These are phyloP conservation scores for Eilema depressum DNA, from an alignment of 2,888 invertebrate genomes.

Conservation along the genomic window DNA sequence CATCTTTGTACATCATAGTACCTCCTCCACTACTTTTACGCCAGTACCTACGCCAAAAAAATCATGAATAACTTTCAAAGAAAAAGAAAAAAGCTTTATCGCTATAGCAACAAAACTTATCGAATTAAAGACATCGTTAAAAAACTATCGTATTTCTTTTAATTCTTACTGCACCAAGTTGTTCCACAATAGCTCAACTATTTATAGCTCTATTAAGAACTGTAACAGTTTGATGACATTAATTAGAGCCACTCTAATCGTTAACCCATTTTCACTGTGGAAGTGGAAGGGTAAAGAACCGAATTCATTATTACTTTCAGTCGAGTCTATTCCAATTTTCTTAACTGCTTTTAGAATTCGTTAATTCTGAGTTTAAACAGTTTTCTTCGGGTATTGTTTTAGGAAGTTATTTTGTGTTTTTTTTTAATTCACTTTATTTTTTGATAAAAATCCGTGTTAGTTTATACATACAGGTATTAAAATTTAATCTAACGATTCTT, in stretches of 20 bases:
- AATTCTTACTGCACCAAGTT: conserved; percentile 47
- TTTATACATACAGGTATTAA: not conserved
- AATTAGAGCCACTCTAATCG: conserved; percentile 74
- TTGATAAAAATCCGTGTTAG: not conserved
- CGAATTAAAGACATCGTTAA: not conserved
- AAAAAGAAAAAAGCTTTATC: too few relatives aligned
- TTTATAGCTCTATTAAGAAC: conserved; percentile 63
- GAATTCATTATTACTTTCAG: conserved; percentile 50
- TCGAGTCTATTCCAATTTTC: conserved; percentile 39
- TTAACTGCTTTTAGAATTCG: conserved; percentile 33
- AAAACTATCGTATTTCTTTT: not conserved
- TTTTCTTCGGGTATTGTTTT: conserved; percentile 19
- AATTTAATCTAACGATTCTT: too few relatives aligned
- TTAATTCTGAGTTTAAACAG: conserved; percentile 23
- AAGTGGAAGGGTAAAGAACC: conserved; percentile 52
- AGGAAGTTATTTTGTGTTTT: conserved; percentile 15
- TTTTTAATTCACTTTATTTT: conserved; percentile 13
- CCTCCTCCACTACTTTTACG: too few relatives aligned
- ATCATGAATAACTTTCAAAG: too few relatives aligned
- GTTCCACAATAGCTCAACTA: conserved; percentile 63
- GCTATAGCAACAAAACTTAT: not conserved
- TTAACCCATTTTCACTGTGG: conserved; percentile 71
- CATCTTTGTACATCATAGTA: too few relatives aligned
- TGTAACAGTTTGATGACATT: conserved; percentile 64
- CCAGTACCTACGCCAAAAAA: too few relatives aligned